Conservation (phyloP, 2,113 vertebrate species). For the Pedionomus torquatus region DNA sequence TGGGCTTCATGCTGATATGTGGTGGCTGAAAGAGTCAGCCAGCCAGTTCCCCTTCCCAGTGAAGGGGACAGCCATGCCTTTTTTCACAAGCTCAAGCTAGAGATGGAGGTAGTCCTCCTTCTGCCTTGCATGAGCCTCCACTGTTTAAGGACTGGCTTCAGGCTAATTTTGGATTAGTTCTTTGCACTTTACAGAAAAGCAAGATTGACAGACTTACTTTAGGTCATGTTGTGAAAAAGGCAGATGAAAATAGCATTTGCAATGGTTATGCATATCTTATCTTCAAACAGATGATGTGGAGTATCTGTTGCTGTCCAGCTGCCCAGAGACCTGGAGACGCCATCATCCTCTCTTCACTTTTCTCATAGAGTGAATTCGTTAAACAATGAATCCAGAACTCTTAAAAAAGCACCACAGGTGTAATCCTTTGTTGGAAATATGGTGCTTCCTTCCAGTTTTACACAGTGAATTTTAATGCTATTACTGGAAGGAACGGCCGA, state of each 20-base stretch:
- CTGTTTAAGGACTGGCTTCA: neutral
- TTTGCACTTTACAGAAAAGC: neutral
- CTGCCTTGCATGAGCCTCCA: neutral
- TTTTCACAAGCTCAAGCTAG: neutral
- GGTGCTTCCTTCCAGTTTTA: neutral
- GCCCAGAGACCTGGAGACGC: neutral
- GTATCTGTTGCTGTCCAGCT: neutral
- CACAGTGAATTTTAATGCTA: neutral
- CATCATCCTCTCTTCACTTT: neutral
- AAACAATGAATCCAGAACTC: neutral
- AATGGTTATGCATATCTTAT: neutral
- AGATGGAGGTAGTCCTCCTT: neutral
- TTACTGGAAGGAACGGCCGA: neutral
- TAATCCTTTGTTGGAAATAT: neutral
- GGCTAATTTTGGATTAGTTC: neutral
- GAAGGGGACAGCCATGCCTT: neutral
- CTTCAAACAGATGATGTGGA: fast-evolving
- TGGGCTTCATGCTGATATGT: neutral
- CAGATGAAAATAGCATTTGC: neutral
- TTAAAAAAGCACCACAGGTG: neutral
- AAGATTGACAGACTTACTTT: neutral
- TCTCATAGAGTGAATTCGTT: neutral
- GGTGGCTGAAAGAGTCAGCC: neutral
- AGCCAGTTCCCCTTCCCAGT: neutral
- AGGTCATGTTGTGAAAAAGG: neutral